These are phyloP conservation scores for Ceratosolen fusciceps DNA, from an alignment of 1,140 invertebrate species.

Conservation along the genomic window DNA sequence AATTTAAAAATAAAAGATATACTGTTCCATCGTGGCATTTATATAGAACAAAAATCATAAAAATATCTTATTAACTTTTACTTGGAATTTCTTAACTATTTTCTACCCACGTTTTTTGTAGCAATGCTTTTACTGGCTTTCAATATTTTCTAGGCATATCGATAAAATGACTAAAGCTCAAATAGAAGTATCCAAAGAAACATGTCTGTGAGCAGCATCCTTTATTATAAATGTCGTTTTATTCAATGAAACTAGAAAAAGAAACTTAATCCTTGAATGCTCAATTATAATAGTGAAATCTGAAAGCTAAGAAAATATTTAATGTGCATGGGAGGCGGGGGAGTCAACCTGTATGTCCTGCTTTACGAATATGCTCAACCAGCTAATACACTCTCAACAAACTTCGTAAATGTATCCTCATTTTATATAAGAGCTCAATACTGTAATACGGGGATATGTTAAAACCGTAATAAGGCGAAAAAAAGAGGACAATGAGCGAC, in stretches of 20 bases:
- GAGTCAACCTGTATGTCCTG: constrained; percentile 8
- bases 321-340: not conserved
- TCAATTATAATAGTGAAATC: constrained; percentile 43
- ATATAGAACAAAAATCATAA: too few relatives aligned
- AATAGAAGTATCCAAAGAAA: too few relatives aligned
- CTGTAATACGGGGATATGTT: not conserved
- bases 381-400: constrained; percentile 1
- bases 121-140: too few relatives aligned
- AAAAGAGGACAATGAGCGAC: not conserved
- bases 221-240: too few relatives aligned
- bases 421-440: not conserved
- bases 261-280: constrained; percentile 59
- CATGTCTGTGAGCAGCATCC: too few relatives aligned
- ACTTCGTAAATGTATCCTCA: not conserved
- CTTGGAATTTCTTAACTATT: too few relatives aligned
- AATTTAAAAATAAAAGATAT: too few relatives aligned
- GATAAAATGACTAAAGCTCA: too few relatives aligned
- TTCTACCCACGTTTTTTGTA: too few relatives aligned
- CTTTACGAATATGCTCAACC: constrained; percentile 5
- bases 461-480: constrained; percentile 26
- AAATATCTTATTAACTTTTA: too few relatives aligned
- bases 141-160: too few relatives aligned
- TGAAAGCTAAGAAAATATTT: constrained; percentile 51
- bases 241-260: constrained; percentile 62
- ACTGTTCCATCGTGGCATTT: too few relatives aligned